Evolutionary conservation across 2,797 vertebrate species (phyloP).

Genomic region (Semaprochilodus insignis): DNA sequence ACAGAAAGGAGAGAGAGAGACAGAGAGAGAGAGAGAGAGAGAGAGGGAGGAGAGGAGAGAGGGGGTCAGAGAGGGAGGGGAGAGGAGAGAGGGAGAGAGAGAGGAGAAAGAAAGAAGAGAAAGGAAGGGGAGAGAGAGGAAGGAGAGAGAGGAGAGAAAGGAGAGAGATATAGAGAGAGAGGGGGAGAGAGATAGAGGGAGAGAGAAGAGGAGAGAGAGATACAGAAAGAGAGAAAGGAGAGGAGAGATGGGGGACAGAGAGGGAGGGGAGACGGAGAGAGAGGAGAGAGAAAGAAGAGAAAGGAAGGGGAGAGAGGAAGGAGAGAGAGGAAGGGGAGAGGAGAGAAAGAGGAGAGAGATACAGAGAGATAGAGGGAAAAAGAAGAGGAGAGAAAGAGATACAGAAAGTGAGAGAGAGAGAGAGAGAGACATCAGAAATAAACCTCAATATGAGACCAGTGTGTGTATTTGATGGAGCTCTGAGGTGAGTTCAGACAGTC

Average conservation of each 20-base stretch:
- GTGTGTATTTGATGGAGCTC: too few species aligned
- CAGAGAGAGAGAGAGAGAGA: constrained; percentile 32
- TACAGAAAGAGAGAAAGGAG: constrained; percentile 32
- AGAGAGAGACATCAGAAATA: constrained; percentile 34
- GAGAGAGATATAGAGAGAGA: constrained; percentile 49
- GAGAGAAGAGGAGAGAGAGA: constrained; percentile 51
- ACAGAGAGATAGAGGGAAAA: too few species aligned
- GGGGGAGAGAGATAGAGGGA: constrained; percentile 38
- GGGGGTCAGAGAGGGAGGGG: constrained; percentile 45
- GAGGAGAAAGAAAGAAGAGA: background rate
- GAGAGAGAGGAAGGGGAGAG: constrained; percentile 31
- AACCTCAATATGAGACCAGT: too few species aligned
- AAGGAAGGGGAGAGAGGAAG: constrained; percentile 36
- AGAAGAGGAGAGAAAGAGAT: background rate
- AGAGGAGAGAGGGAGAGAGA: constrained; percentile 50
- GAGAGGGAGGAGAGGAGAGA: constrained; percentile 40
- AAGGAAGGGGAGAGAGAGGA: background rate
- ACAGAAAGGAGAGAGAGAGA: constrained; percentile 24
- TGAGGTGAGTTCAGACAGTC: too few species aligned
- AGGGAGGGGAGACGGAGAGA: constrained; percentile 10
- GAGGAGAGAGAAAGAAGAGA: constrained; percentile 50
- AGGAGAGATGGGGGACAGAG: constrained; percentile 38
- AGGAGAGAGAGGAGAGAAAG: constrained; percentile 39
- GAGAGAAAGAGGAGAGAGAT: too few species aligned
- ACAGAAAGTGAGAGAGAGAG: constrained; percentile 34